Percentiles rank a stretch among this genome's conserved stretches.
Conservation (phyloP, 2,888 invertebrate genomes). For the Odontothrips loti region DNA sequence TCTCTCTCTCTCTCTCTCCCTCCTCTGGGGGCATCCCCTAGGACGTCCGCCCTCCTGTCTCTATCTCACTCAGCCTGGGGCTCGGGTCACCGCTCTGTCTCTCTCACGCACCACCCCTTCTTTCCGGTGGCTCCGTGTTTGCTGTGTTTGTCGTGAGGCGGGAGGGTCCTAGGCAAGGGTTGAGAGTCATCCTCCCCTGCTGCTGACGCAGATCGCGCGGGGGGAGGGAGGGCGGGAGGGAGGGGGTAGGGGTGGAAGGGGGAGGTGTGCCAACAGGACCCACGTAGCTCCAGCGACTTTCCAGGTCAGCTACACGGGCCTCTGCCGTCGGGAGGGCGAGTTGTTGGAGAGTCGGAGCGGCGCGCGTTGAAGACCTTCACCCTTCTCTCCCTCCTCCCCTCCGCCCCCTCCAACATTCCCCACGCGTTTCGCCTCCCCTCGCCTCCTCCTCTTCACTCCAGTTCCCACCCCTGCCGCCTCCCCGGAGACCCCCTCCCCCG, state of each 20-base stretch:
- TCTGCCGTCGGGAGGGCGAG: no score
- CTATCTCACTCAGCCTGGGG: background rate
- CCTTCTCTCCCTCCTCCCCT: background rate
- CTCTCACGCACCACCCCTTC: background rate
- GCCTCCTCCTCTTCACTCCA: background rate
- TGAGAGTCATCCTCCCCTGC: background rate
- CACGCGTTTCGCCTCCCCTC: background rate
- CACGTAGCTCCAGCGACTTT: no score
- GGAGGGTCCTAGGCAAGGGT: background rate
- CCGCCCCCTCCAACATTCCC: background rate
- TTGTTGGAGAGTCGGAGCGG: no score
- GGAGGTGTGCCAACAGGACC: no score
- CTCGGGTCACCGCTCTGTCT: background rate
- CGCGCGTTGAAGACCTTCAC: background rate
- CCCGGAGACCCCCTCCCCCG: background rate
- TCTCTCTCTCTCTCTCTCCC: background rate
- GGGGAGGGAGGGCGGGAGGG: background rate
- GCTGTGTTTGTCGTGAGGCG: constrained; percentile 20
- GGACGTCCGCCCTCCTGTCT: background rate
- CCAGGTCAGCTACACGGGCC: no score
- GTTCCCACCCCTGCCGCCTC: background rate
- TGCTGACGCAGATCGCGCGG: constrained; percentile 1
- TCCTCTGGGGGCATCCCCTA: background rate
- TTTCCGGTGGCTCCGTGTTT: constrained; percentile 13
- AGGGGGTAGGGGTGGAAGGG: no score